Evolutionary conservation across 2,113 vertebrate species (phyloP), one percentile per base, ranked within the genome.

Genomic region (Cinclus mexicanus): DNA sequence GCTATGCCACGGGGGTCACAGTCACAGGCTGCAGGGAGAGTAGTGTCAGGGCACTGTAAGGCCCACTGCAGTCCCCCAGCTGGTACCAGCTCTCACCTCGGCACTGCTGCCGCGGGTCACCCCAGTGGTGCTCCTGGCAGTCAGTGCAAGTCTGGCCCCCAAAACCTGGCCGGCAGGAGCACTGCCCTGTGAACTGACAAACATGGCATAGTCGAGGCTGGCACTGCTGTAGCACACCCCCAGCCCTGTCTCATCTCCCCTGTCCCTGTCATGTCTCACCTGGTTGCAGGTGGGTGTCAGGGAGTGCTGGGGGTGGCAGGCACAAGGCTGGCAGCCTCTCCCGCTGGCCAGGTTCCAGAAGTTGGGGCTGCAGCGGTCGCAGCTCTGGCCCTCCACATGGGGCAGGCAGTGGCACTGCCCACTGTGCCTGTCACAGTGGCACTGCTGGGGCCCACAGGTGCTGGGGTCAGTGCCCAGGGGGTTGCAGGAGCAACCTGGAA

Each of bases 81-180:
- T 4, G 0, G 68, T 50, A n/a, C 24, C 1, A 0, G 12, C 28
- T 55, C 98, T 98, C 37, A 99, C 99, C 99, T 97, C 98, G 98
- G 95, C 99, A 99, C 95, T 98, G 98, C 22, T 98, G 97, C 78
- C 53, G 96, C 0, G 99, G 99, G 93, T 99, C 97, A 6, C 99
- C 99, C 99, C 99, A 99, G 97, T 98, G 98, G 78, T 99, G 98
- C 89, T 99, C 99, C 96, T 99, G 98, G 95, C 99, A 99, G 84
- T 99, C 98, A 0, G 98, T 97, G 86, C 99, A 99, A 37, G 98
- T 99, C 69, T 96, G 98, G 22, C 99, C 99, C 14, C 99, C 99
- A 6, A 99, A 99, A 67, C 99, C 99, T 0, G 98, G 97, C n/a
- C 89, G 98, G 77, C 99, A 99, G 6, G 98, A 98, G 95, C 99